A percentile compares a stretch with the other conserved stretches of the same genome.
Evolutionary conservation across 1,140 invertebrate genomes (phyloP).

Genomic region (Limonius californicus): DNA sequence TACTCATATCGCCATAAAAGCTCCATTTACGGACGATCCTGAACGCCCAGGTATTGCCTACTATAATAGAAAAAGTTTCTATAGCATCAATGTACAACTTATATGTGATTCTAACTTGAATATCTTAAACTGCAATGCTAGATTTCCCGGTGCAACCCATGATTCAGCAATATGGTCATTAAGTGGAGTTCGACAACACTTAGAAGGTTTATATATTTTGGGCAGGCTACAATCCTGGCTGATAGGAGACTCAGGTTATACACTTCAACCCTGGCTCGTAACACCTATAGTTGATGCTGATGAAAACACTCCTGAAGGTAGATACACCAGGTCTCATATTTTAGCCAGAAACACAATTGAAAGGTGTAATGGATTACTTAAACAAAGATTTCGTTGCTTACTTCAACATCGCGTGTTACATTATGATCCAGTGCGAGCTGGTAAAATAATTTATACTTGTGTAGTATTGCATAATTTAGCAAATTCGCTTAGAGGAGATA

Average conservation of each 20-base stretch:
- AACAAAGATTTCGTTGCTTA: slow-evolving; percentile 44
- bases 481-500: no score
- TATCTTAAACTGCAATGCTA: background rate
- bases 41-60: slow-evolving; percentile 27
- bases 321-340: background rate
- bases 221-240: background rate
- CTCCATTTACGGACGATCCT: slow-evolving; percentile 20
- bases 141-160: background rate
- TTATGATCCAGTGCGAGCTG: slow-evolving; percentile 42
- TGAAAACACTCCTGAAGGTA: background rate
- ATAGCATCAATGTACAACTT: slow-evolving; percentile 31
- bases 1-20: slow-evolving; percentile 35
- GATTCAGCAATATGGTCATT: background rate
- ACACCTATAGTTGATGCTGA: background rate
- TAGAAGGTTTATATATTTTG: background rate
- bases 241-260: background rate
- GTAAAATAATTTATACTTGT: slow-evolving; percentile 47
- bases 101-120: background rate
- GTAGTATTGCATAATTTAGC: slow-evolving; percentile 4
- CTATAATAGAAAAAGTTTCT: slow-evolving; percentile 30
- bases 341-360: no score
- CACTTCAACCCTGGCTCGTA: background rate
- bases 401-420: slow-evolving; percentile 40
- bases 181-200: slow-evolving; percentile 12
- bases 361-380: no score